Percentiles rank a stretch among this genome's conserved stretches.
These are phyloP conservation scores for Orius insidiosus DNA, from an alignment of 1,140 invertebrate species.

Conservation along the genomic window DNA sequence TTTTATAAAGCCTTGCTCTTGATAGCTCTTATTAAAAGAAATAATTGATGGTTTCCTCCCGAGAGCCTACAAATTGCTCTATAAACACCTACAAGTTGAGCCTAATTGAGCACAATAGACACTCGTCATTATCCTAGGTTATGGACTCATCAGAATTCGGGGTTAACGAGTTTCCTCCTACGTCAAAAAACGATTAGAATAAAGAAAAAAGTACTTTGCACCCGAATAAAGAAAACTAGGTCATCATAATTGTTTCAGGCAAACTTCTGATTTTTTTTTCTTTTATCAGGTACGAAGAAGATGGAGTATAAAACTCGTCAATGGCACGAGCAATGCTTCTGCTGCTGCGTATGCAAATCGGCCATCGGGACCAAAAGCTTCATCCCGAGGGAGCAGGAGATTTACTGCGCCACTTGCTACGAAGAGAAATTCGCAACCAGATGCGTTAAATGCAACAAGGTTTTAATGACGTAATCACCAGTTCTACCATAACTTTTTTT, in stretches of 20 bases:
- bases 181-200: neutral
- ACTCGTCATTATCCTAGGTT: too few relatives aligned
- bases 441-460: conserved; percentile 97
- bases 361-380: conserved; percentile 99
- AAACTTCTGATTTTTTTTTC: neutral
- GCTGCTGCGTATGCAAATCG: conserved; percentile 91
- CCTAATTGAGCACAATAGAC: too few relatives aligned
- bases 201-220: neutral
- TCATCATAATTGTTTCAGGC: neutral
- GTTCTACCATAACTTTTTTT: neutral
- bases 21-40: too few relatives aligned
- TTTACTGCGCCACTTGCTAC: conserved; percentile 96
- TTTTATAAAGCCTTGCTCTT: too few relatives aligned
- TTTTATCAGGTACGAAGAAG: conserved; percentile 87
- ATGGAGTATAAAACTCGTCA: conserved; percentile 99
- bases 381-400: conserved; percentile 96
- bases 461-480: conserved; percentile 24
- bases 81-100: too few relatives aligned
- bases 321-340: conserved; percentile 99
- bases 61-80: too few relatives aligned
- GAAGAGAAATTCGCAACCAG: conserved; percentile 98
- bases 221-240: neutral
- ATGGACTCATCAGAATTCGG: too few relatives aligned
- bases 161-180: too few relatives aligned
- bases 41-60: too few relatives aligned